phyloP scores from a whole-genome alignment of 2,113 vertebrate species.

The Pterophyllum scalare region DNA sequence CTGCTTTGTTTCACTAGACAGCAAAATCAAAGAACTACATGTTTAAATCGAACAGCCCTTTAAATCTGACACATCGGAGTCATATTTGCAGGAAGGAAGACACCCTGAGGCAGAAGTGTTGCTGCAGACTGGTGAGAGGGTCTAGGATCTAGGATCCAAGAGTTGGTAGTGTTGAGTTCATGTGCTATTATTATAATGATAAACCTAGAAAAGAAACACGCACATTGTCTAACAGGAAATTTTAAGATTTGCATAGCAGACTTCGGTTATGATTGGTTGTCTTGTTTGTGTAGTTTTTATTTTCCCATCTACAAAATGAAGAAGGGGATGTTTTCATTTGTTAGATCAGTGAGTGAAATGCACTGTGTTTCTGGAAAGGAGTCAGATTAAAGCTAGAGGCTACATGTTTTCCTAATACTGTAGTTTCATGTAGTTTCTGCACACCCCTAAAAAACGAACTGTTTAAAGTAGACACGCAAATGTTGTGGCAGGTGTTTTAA shows the following conservation, averaged over 20 bases:
- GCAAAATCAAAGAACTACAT: not conserved
- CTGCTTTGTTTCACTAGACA: not conserved
- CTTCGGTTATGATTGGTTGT: not conserved
- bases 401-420: no score
- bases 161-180: not conserved
- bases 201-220: not conserved
- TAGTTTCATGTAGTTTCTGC: no score
- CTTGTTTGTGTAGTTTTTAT: not conserved
- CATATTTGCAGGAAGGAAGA: conserved; percentile 1
- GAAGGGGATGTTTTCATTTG: not conserved
- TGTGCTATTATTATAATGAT: conserved; percentile 8
- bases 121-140: not conserved
- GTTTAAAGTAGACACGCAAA: not conserved
- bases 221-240: not conserved
- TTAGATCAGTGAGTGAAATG: not conserved
- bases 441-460: not conserved
- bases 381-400: no score
- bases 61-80: not conserved
- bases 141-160: not conserved
- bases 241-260: not conserved
- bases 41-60: not conserved
- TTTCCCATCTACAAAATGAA: not conserved
- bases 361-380: no score
- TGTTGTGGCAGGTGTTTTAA: not conserved
- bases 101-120: not conserved